Evolutionary conservation across 2,113 vertebrate genomes (phyloP).

Genomic region (Glareola pratincola): DNA sequence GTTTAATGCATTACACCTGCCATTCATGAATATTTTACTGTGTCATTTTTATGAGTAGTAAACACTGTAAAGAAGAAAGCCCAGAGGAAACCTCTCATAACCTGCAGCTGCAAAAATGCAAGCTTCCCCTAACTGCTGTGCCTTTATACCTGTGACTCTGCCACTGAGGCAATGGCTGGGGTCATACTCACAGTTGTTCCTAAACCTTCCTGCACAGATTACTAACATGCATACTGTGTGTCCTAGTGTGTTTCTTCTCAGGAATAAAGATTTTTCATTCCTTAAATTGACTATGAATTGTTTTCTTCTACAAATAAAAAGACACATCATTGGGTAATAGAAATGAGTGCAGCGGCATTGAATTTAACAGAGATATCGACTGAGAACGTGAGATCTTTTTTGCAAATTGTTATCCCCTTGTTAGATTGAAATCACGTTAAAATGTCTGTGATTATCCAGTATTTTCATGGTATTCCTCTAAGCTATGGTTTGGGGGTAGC

Average conservation of each 20-base stretch:
- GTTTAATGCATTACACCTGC: slow-evolving; percentile 11
- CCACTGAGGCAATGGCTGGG: background rate
- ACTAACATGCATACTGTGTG: background rate
- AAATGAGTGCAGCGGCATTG: background rate
- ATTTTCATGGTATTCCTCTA: background rate
- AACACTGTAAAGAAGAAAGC: slow-evolving; percentile 19
- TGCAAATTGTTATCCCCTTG: background rate
- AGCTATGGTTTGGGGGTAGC: background rate
- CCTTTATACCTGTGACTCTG: background rate
- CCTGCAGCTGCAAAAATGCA: background rate
- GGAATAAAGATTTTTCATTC: background rate
- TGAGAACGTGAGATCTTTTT: background rate
- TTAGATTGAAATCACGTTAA: background rate
- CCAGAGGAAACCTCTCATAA: background rate
- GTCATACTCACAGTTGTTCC: background rate
- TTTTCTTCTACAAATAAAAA: background rate
- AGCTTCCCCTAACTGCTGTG: background rate
- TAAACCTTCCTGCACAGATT: background rate
- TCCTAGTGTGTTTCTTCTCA: background rate
- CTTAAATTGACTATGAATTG: background rate
- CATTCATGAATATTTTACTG: slow-evolving; percentile 34
- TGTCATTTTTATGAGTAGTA: background rate
- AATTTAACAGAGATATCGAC: background rate
- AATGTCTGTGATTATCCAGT: background rate
- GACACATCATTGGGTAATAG: background rate